A percentile compares a stretch with the other conserved stretches of the same genome.
Evolutionary conservation across 2,888 invertebrate species (phyloP).

Genomic region (Lamellibrachia satsuma): DNA sequence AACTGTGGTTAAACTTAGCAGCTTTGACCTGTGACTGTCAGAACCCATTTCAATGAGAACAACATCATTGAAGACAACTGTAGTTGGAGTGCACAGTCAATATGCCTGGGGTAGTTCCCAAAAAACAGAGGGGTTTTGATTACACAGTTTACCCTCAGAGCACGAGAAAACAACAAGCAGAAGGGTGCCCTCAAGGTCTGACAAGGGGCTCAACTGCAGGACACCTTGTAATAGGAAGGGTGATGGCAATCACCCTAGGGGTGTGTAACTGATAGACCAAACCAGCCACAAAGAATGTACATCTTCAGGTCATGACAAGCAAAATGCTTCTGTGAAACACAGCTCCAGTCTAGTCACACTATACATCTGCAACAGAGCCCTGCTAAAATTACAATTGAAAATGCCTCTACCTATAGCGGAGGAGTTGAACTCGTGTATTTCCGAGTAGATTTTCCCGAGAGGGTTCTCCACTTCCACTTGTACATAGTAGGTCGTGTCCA

Average conservation of each 20-base stretch:
- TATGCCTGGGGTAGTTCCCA: neutral
- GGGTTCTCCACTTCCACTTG: neutral
- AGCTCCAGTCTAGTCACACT: neutral
- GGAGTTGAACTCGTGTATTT: neutral
- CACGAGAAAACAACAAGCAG: neutral
- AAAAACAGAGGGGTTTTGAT: neutral
- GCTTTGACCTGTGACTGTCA: neutral
- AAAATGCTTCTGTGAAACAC: neutral
- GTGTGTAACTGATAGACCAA: neutral
- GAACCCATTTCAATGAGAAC: neutral
- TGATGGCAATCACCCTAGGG: neutral
- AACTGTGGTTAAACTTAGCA: neutral
- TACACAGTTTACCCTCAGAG: neutral
- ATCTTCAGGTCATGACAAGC: neutral
- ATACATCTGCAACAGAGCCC: neutral
- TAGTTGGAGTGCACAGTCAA: neutral
- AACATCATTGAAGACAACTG: constrained; percentile 12
- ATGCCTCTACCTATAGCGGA: neutral
- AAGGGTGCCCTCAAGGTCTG: neutral
- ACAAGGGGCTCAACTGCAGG: neutral
- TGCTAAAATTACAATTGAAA: neutral
- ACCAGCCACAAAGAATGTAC: neutral
- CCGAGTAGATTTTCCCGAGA: constrained; percentile 7
- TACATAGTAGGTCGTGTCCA: constrained; percentile 20
- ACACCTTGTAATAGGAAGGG: neutral